These are phyloP conservation scores for Podabrus alpinus DNA, from an alignment of 2,888 invertebrate species.

Conservation along the genomic window DNA sequence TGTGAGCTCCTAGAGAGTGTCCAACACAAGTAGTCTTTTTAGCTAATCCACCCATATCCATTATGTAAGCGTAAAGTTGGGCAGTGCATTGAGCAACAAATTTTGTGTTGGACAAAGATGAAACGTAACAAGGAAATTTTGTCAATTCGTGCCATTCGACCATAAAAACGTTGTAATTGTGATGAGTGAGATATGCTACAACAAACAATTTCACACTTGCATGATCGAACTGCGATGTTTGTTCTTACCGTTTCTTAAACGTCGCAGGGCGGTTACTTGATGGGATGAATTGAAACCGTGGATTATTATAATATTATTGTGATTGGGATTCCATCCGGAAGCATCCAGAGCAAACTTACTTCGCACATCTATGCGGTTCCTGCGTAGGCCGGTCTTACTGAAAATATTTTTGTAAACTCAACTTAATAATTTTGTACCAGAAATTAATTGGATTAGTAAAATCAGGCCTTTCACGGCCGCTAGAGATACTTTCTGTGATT, in stretches of 20 bases:
- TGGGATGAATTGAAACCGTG: conserved; percentile 81
- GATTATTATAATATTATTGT: conserved; percentile 73
- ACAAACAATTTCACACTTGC: conserved; percentile 24
- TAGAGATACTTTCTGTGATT: neutral
- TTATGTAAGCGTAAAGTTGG: conserved; percentile 72
- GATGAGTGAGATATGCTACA: conserved; percentile 72
- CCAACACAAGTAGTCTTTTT: conserved; percentile 73
- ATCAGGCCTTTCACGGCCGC: neutral
- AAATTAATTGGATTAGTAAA: neutral
- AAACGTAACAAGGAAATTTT: conserved; percentile 75
- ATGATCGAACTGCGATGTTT: neutral
- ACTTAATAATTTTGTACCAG: too few relatives aligned
- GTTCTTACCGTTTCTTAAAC: conserved; percentile 68
- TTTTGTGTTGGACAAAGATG: conserved; percentile 73
- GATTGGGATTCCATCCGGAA: conserved; percentile 67
- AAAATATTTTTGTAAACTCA: conserved; percentile 31
- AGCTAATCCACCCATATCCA: conserved; percentile 68
- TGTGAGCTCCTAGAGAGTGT: conserved; percentile 77
- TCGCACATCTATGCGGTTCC: conserved; percentile 65
- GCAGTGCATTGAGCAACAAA: conserved; percentile 76
- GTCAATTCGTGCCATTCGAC: conserved; percentile 74
- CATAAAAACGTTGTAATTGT: conserved; percentile 76
- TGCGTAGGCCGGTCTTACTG: conserved; percentile 55
- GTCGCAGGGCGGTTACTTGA: conserved; percentile 70
- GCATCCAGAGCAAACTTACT: conserved; percentile 64